Conservation (phyloP, 2,888 invertebrate genomes). For the Notocelia uddmanniana region DNA sequence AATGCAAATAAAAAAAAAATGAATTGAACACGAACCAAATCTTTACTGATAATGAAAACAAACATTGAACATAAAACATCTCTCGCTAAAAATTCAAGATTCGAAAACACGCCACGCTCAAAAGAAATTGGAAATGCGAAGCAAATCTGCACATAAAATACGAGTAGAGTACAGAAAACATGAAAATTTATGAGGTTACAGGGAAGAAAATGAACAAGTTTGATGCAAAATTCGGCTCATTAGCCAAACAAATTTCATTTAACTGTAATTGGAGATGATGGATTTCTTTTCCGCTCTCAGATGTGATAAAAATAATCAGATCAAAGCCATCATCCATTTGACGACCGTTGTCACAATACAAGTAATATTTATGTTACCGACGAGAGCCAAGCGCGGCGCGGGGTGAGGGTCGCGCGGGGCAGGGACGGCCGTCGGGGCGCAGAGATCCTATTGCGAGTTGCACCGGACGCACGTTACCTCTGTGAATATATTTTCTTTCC, state of each 20-base stretch:
- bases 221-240: slow-evolving; percentile 17
- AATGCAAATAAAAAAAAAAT: no score
- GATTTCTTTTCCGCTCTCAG: not conserved
- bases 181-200: slow-evolving; percentile 27
- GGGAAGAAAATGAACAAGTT: slow-evolving; percentile 13
- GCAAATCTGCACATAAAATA: slow-evolving; percentile 23
- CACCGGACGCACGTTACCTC: no score
- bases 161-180: slow-evolving; percentile 23
- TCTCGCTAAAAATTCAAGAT: not conserved
- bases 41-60: slow-evolving; percentile 12
- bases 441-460: no score
- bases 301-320: not conserved
- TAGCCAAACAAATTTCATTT: slow-evolving; percentile 17
- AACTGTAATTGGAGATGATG: not conserved
- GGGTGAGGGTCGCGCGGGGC: no score
- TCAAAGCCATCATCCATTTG: not conserved
- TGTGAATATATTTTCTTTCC: no score
- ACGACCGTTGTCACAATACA: not conserved
- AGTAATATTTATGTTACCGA: no score
- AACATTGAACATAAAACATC: not conserved
- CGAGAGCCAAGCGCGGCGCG: no score
- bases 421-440: no score
- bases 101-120: not conserved
- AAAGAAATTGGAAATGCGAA: slow-evolving; percentile 35
- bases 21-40: not conserved